Percentiles rank a stretch among this genome's conserved stretches.
These are phyloP conservation scores for Sternotherus odoratus DNA, from an alignment of 2,797 vertebrate species.

Conservation along the genomic window DNA sequence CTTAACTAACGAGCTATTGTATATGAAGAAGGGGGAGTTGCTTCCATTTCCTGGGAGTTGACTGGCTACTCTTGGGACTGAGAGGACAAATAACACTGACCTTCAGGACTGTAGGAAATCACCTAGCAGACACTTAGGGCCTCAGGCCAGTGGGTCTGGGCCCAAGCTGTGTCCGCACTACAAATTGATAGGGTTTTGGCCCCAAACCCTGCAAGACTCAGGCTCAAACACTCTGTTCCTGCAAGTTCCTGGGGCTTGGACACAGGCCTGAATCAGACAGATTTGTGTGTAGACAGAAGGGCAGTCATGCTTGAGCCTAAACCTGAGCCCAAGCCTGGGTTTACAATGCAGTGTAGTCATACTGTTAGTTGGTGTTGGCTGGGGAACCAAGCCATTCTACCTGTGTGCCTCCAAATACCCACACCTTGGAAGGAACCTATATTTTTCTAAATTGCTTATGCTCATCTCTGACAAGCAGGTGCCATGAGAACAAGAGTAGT, in stretches of 20 bases:
- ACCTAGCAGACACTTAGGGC: neutral
- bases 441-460: conserved; percentile 61
- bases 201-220: neutral
- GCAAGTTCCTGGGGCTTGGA: neutral
- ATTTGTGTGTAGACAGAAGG: neutral
- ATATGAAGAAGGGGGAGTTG: neutral
- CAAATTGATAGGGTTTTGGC: neutral
- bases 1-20: neutral
- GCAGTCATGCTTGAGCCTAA: neutral
- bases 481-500: conserved; percentile 72
- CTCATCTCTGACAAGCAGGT: conserved; percentile 77
- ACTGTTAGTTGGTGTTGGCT: conserved; percentile 49
- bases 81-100: neutral
- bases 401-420: conserved; percentile 51
- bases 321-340: too few relatives aligned
- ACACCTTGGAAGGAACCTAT: conserved; percentile 68
- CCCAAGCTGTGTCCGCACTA: neutral
- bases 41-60: neutral
- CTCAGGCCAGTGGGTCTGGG: neutral
- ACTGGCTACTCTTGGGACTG: neutral
- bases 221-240: neutral
- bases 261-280: neutral
- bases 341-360: neutral
- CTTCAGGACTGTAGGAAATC: neutral
- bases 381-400: neutral